A percentile compares a stretch with the other conserved stretches of the same genome.
These are phyloP conservation scores for Aulostomus chinensis DNA, from an alignment of 2,797 vertebrate genomes.

Conservation along the genomic window DNA sequence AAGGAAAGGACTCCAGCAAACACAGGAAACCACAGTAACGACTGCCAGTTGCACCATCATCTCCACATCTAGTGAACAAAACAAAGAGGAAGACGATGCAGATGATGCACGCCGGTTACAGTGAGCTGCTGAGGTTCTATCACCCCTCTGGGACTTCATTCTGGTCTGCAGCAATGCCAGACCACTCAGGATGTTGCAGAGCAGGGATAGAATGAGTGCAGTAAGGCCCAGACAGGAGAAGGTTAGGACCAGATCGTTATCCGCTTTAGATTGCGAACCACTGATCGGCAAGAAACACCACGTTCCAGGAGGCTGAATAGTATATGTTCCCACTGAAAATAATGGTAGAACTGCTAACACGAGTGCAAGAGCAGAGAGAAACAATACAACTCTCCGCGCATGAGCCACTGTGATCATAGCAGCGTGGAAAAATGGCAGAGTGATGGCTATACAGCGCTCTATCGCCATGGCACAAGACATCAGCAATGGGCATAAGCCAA, in stretches of 20 bases:
- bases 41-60: constrained; percentile 75
- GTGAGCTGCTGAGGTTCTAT: constrained; percentile 11
- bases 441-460: constrained; percentile 78
- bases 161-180: constrained; percentile 65
- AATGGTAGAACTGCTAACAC: constrained; percentile 69
- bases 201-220: constrained; percentile 66
- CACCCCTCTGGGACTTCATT: constrained; percentile 28
- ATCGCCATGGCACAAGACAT: constrained; percentile 78
- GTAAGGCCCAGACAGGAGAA: constrained; percentile 74
- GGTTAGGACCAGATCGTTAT: constrained; percentile 56
- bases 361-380: constrained; percentile 56
- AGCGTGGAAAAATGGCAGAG: constrained; percentile 70
- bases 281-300: constrained; percentile 79
- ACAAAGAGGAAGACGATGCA: constrained; percentile 33
- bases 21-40: constrained; percentile 75
- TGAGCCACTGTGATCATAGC: constrained; percentile 59
- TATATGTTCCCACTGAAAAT: constrained; percentile 62
- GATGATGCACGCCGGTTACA: constrained; percentile 15
- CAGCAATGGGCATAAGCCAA: constrained; percentile 74
- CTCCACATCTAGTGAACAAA: constrained; percentile 72
- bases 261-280: constrained; percentile 25
- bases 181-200: constrained; percentile 75
- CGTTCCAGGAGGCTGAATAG: constrained; percentile 65
- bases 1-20: constrained; percentile 80
- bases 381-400: constrained; percentile 39